These are phyloP conservation scores for Crotalus tigris DNA, from an alignment of 2,113 vertebrate species.

Conservation along the genomic window DNA sequence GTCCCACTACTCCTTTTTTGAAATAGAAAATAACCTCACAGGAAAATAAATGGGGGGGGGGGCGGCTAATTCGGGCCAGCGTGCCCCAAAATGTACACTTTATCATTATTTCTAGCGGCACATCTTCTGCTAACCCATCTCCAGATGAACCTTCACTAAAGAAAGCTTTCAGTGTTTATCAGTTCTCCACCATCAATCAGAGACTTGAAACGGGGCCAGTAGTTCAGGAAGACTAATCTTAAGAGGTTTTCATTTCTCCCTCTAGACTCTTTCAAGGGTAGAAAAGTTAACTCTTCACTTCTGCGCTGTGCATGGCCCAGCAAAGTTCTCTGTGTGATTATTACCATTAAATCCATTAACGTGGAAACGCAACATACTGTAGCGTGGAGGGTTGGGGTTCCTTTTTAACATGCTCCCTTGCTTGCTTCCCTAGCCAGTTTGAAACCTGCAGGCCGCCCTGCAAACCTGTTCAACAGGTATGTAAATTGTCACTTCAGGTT, in stretches of 20 bases:
- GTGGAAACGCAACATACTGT: neutral
- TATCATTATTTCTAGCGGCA: conserved; percentile 20
- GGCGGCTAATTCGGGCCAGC: conserved; percentile 34
- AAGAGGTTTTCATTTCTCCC: conserved; percentile 17
- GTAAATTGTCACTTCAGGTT: neutral
- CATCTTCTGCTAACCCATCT: conserved; percentile 40
- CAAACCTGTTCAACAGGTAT: neutral
- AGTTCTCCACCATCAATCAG: conserved; percentile 42
- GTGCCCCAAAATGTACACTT: neutral
- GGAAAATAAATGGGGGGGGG: conserved; percentile 23
- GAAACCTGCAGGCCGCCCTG: neutral
- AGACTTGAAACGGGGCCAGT: conserved; percentile 35
- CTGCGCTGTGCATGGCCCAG: neutral
- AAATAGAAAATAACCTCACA: conserved; percentile 65
- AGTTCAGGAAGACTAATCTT: conserved; percentile 23
- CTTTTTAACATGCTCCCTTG: neutral
- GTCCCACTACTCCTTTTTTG: conserved; percentile 42
- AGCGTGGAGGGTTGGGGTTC: neutral
- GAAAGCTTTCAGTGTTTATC: conserved; percentile 26
- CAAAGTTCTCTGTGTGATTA: neutral
- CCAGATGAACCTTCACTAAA: conserved; percentile 4
- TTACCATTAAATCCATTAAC: neutral
- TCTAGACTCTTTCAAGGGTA: neutral
- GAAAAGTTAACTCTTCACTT: conserved; percentile 45
- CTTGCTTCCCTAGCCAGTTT: neutral